phyloP scores from a whole-genome alignment of 1,140 invertebrate species.

The Diachasmimorpha longicaudata region DNA sequence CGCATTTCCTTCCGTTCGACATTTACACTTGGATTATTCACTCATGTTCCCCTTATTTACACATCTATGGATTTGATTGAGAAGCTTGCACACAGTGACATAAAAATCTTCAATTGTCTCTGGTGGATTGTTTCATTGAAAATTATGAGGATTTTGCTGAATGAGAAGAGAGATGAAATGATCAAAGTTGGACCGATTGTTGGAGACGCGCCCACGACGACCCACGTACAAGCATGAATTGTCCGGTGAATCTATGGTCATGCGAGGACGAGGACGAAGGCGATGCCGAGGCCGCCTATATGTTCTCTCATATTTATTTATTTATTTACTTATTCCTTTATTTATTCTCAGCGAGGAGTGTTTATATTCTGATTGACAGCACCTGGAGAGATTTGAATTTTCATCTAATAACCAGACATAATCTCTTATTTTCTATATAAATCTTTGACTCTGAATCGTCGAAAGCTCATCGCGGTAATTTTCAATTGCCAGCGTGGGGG shows the following conservation, averaged over 20 bases:
- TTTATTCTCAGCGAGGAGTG: too few relatives aligned
- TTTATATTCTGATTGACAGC: not conserved
- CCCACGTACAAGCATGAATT: slow-evolving; percentile 40
- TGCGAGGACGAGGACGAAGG: slow-evolving; percentile 27
- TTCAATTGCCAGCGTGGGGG: not conserved
- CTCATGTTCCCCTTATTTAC: too few relatives aligned
- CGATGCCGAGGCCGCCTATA: slow-evolving; percentile 40
- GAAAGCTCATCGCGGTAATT: not conserved
- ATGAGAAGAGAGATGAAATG: slow-evolving; percentile 1
- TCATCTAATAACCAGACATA: too few relatives aligned
- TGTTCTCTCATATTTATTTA: slow-evolving; percentile 35
- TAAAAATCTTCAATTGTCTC: too few relatives aligned
- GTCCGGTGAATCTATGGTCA: slow-evolving; percentile 23
- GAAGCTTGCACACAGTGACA: too few relatives aligned
- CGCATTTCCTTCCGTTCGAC: slow-evolving; percentile 17
- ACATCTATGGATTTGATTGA: too few relatives aligned
- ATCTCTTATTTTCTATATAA: too few relatives aligned
- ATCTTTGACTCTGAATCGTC: not conserved
- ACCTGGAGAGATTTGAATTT: too few relatives aligned
- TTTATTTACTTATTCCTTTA: slow-evolving; percentile 19
- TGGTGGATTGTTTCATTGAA: not conserved
- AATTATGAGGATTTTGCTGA: slow-evolving; percentile 13
- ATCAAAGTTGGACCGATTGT: slow-evolving; percentile 29
- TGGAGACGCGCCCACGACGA: slow-evolving; percentile 45
- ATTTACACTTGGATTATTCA: slow-evolving; percentile 1